Base-by-base conservation (phyloP, 1,140 invertebrate species). In the Panagrolaimus sp. region DNA sequence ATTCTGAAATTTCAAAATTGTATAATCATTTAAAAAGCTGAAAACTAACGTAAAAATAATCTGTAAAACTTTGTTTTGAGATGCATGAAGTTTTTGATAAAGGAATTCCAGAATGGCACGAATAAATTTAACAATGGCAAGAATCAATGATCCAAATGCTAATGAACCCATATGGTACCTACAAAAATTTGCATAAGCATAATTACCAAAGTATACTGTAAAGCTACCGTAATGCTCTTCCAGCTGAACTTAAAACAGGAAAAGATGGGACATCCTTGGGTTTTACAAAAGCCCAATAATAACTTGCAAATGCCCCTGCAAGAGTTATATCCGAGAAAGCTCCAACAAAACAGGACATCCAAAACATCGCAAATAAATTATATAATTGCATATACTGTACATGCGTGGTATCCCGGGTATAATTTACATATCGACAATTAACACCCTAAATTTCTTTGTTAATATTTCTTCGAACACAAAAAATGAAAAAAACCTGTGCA, bases 101-200 rank as follows among this genome's bases (percentile, higher is more conserved):
- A 94, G 85, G 79, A 90, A 94, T 81, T 96, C 91, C 43, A 97
- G 83, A 24, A 92, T 85, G 0, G 91, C 86, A 62, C 92, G 87
- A 64, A 97, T 92, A 38, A 95, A 86, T 46, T 91, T 88, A 26
- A 94, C 90, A 63, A 94, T 91, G 21, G 93, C 90, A 74, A 98
- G 90, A 45, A 97, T 89, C 0, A 97, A 84, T 0, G 94, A 91
- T 0, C 94, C 94, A 81, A 96, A 94, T 0, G 94, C 94, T 17
- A 97, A 82, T 0, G 94, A 95, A 12, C 94, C 94, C 65, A 95
- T 79, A 84, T 97, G 93, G 83, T 93, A 95, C 63, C 91, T 91
- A 70, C 58, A 83, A 74, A 14, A 7, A 69, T 9, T 9, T 12
- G 15, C 5, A 71, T 69, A 9, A 38, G 5, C 24, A 63, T 38